phyloP scores from a whole-genome alignment of 2,113 vertebrate genomes.

The Burhinus bistriatus region DNA sequence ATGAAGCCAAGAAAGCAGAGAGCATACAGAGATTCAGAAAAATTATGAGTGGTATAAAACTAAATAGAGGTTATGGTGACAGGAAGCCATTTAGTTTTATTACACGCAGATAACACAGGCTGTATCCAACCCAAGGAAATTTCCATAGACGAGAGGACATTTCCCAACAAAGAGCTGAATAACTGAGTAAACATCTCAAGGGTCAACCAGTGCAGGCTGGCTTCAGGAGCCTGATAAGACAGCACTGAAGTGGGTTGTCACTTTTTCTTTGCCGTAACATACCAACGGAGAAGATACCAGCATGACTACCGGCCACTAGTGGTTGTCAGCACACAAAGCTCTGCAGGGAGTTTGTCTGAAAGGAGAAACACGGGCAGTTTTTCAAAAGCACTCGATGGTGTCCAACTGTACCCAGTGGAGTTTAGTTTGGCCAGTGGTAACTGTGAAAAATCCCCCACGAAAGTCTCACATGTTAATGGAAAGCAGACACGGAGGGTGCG shows the following conservation, averaged over 20 bases:
- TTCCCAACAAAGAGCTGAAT: not conserved
- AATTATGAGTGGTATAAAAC: not conserved
- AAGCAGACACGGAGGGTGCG: slow-evolving; percentile 45
- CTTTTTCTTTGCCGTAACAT: not conserved
- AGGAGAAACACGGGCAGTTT: not conserved
- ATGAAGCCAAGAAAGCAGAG: not conserved
- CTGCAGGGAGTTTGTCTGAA: not conserved
- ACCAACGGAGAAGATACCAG: not conserved
- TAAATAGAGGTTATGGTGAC: not conserved
- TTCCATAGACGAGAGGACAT: not conserved
- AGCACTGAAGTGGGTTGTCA: not conserved
- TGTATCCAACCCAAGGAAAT: not conserved
- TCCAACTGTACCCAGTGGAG: slow-evolving; percentile 23
- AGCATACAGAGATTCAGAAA: not conserved
- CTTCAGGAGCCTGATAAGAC: not conserved
- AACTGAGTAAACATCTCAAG: not conserved
- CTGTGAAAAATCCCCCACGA: not conserved
- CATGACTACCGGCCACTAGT: not conserved
- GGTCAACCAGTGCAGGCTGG: not conserved
- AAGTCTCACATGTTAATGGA: slow-evolving; percentile 18
- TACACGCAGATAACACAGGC: not conserved
- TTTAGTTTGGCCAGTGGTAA: slow-evolving; percentile 37
- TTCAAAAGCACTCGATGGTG: slow-evolving; percentile 15
- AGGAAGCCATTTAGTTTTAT: slow-evolving; percentile 25
- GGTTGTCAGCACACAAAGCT: not conserved